Evolutionary conservation across 92 coral and sea anemone species (phyloP).

Genomic region (Porites rus): DNA sequence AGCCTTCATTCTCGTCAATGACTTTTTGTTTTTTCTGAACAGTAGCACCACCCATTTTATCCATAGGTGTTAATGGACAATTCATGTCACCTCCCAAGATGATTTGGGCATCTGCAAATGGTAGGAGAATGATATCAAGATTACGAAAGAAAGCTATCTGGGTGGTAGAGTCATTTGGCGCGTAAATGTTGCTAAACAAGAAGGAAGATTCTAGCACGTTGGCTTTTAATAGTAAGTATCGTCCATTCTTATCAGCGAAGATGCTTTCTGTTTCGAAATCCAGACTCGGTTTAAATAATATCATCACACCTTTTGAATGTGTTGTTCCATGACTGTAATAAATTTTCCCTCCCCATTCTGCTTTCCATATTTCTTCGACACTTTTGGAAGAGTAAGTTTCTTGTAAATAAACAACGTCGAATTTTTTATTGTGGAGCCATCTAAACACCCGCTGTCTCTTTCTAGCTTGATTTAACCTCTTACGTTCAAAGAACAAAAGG

Average conservation of each 20-base stretch:
- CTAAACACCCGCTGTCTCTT: background rate
- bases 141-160: background rate
- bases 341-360: constrained; percentile 53
- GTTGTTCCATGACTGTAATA: constrained; percentile 29
- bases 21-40: background rate
- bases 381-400: background rate
- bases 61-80: constrained; percentile 11
- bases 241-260: constrained; percentile 16
- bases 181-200: background rate
- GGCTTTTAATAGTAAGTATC: background rate
- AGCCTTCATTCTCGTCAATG: background rate
- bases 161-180: background rate
- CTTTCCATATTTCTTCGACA: constrained; percentile 9
- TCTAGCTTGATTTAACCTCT: background rate
- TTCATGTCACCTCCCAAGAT: constrained; percentile 14
- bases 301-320: constrained; percentile 40
- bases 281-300: constrained; percentile 28
- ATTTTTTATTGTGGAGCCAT: background rate
- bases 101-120: background rate
- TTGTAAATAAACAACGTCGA: background rate
- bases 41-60: constrained; percentile 9
- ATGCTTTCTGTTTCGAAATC: background rate
- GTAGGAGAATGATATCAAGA: background rate
- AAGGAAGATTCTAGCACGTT: background rate
- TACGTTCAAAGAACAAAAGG: background rate